These are phyloP conservation scores for Gastracanthus pulcherrimus DNA, from an alignment of 2,888 invertebrate genomes.

Conservation along the genomic window DNA sequence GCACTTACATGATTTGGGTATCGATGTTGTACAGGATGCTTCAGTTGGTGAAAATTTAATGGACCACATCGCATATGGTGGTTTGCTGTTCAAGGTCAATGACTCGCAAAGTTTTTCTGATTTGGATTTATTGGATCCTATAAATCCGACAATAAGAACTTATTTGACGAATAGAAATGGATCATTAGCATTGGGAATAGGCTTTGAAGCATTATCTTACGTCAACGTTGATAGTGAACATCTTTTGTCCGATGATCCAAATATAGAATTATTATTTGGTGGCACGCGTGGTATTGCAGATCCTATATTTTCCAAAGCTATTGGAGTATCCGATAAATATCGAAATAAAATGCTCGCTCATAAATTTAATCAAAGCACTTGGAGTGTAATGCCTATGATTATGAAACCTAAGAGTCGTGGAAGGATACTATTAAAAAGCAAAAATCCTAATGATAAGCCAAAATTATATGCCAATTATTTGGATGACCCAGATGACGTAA, in stretches of 20 bases:
- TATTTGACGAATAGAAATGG: constrained; percentile 80
- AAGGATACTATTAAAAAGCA: constrained; percentile 81
- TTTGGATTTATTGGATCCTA: constrained; percentile 46
- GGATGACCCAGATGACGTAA: constrained; percentile 81
- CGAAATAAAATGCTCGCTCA: constrained; percentile 80
- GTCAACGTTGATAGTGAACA: constrained; percentile 81
- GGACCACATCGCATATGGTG: constrained; percentile 85
- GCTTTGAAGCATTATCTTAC: constrained; percentile 84
- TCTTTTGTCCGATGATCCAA: constrained; percentile 81
- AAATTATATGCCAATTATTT: constrained; percentile 85
- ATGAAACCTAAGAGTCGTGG: constrained; percentile 82
- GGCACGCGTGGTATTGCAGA: constrained; percentile 80
- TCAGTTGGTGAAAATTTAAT: constrained; percentile 85
- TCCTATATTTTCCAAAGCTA: constrained; percentile 75
- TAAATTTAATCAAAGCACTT: constrained; percentile 80
- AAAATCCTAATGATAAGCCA: constrained; percentile 79
- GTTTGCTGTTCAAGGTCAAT: constrained; percentile 80
- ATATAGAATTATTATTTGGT: constrained; percentile 83
- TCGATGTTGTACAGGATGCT: constrained; percentile 80
- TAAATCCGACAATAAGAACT: constrained; percentile 71
- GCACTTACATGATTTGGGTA: constrained; percentile 80
- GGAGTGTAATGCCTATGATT: constrained; percentile 82
- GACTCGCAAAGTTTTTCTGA: constrained; percentile 60
- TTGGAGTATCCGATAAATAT: constrained; percentile 80
- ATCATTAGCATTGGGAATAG: constrained; percentile 82